Percentiles rank a stretch among this genome's conserved stretches.
Evolutionary conservation across 1,140 invertebrate genomes (phyloP).

Genomic region (Platorchestia sp.): DNA sequence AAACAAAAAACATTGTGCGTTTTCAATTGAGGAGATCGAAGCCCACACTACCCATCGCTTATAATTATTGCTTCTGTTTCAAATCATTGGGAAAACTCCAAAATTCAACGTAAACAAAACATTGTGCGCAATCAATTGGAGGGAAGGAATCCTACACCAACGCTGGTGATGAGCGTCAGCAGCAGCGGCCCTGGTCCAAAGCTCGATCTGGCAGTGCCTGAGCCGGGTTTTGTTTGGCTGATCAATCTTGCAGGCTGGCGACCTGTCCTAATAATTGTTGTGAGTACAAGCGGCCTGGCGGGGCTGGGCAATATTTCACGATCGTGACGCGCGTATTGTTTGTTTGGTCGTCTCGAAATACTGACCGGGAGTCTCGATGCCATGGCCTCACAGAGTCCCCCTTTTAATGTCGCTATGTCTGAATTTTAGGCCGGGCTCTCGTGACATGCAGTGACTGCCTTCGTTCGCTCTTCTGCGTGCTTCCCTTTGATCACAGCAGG

Average conservation of each 20-base stretch:
- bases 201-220: neutral
- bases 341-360: neutral
- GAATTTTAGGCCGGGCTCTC: neutral
- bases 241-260: constrained; percentile 19
- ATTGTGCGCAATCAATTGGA: neutral
- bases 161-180: neutral
- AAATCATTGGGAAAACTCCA: no score
- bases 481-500: neutral
- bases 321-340: constrained; percentile 10
- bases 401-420: neutral
- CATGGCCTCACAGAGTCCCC: neutral
- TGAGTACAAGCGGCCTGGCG: neutral
- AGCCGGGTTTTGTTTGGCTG: neutral
- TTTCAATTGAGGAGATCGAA: neutral
- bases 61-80: no score
- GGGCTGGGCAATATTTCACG: neutral
- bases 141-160: neutral
- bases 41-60: neutral
- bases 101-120: no score
- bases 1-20: no score
- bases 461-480: neutral
- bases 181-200: neutral
- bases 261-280: constrained; percentile 40
- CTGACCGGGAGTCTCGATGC: neutral
- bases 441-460: neutral